Evolutionary conservation across 2,113 vertebrate genomes (phyloP).

Genomic region (Clarias gariepinus): DNA sequence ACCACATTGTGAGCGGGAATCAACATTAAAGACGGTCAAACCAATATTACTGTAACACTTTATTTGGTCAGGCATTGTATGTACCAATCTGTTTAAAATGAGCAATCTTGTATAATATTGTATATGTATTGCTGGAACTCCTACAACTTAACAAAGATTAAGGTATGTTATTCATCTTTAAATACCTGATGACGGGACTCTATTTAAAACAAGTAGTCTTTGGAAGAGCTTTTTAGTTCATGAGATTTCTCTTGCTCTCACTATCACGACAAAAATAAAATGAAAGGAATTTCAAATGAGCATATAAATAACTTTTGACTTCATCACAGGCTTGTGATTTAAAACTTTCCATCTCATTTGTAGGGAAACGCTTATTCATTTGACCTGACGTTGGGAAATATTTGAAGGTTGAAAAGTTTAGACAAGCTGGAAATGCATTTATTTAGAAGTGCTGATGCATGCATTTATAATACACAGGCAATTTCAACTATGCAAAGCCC

Average conservation of each 20-base stretch:
- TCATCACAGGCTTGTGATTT: neutral
- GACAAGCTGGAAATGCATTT: constrained; percentile 11
- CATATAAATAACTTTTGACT: constrained; percentile 15
- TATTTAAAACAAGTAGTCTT: neutral
- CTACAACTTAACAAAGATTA: neutral
- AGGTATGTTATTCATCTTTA: neutral
- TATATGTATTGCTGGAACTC: neutral
- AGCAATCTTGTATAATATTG: too few relatives aligned
- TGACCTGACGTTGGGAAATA: neutral
- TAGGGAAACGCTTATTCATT: neutral
- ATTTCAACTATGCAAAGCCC: constrained; percentile 16
- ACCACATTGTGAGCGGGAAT: too few relatives aligned
- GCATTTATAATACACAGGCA: constrained; percentile 15
- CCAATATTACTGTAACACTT: too few relatives aligned
- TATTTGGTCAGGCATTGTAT: too few relatives aligned
- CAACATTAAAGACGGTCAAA: too few relatives aligned
- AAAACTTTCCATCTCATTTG: neutral
- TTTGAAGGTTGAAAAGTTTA: constrained; percentile 12
- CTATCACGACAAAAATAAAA: neutral
- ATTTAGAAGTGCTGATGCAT: constrained; percentile 6
- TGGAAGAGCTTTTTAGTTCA: neutral
- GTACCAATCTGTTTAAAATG: too few relatives aligned
- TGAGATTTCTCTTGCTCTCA: neutral
- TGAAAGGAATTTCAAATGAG: neutral
- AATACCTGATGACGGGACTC: neutral